phyloP scores from a whole-genome alignment of 2,888 invertebrate species.

The Drosophila kuntzei region DNA sequence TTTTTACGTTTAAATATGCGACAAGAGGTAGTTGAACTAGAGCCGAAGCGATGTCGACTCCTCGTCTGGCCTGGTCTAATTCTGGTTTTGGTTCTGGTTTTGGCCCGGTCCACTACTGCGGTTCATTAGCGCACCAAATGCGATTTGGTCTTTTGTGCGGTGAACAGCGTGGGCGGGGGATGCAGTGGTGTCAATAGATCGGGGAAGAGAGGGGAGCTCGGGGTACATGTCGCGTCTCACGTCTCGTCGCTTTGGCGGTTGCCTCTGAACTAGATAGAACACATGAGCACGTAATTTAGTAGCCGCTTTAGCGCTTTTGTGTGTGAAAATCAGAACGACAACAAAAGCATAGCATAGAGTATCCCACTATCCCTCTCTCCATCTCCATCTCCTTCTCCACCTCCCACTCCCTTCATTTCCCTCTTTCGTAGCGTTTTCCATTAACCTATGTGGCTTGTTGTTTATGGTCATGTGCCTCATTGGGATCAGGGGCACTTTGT shows the following conservation, averaged over 20 bases:
- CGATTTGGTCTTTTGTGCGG: constrained; percentile 61
- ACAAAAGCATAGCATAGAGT: constrained; percentile 32
- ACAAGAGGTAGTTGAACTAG: constrained; percentile 49
- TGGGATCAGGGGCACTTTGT: constrained; percentile 67
- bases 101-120: constrained; percentile 59
- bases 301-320: constrained; percentile 80
- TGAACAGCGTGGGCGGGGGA: constrained; percentile 24
- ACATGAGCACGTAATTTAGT: constrained; percentile 82
- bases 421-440: constrained; percentile 17
- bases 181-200: neutral
- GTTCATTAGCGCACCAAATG: constrained; percentile 81
- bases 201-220: neutral
- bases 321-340: constrained; percentile 79
- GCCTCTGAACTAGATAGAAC: constrained; percentile 69
- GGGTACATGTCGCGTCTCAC: constrained; percentile 24
- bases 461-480: constrained; percentile 75
- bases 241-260: constrained; percentile 39
- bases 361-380: neutral
- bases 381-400: neutral
- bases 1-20: constrained; percentile 69
- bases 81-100: constrained; percentile 29
- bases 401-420: neutral
- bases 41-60: constrained; percentile 28
- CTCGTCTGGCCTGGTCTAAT: constrained; percentile 33
- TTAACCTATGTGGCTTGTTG: constrained; percentile 58